A percentile compares a stretch with the other conserved stretches of the same genome.
Conservation (phyloP, 2,113 vertebrate genomes). For the Leptobrachium leishanense region DNA sequence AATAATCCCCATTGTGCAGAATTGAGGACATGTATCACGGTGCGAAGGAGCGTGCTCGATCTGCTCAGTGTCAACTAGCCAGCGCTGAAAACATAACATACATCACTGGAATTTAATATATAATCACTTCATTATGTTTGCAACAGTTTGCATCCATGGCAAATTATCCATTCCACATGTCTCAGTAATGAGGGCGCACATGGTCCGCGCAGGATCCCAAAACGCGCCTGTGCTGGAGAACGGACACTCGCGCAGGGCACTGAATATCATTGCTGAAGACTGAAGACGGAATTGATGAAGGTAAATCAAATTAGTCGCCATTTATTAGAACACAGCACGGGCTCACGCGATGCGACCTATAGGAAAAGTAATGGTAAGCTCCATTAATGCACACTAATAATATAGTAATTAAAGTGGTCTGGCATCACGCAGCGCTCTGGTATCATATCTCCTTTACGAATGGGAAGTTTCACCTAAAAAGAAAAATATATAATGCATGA, state of each 20-base stretch:
- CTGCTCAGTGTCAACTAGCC: conserved; percentile 20
- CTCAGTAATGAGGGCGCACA: conserved; percentile 29
- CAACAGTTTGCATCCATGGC: not conserved
- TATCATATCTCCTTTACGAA: too few species aligned
- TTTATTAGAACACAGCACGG: conserved; percentile 16
- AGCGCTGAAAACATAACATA: conserved; percentile 20
- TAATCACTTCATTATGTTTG: conserved; percentile 33
- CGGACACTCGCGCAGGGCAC: conserved; percentile 29
- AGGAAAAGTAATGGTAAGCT: conserved; percentile 14
- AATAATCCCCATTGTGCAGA: too few species aligned
- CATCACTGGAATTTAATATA: conserved; percentile 32
- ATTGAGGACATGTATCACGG: too few species aligned
- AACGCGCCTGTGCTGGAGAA: conserved; percentile 12
- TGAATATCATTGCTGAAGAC: conserved; percentile 20
- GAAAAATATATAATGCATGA: too few species aligned
- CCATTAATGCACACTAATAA: conserved; percentile 13
- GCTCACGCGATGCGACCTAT: conserved; percentile 3
- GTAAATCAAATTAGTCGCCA: conserved; percentile 36
- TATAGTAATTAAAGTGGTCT: conserved; percentile 17
- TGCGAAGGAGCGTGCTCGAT: not conserved
- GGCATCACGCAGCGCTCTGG: not conserved
- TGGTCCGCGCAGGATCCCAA: conserved; percentile 24
- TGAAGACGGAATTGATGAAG: conserved; percentile 30
- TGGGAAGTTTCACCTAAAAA: too few species aligned
- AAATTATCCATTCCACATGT: conserved; percentile 20